Percentiles rank a stretch among this genome's conserved stretches.
Evolutionary conservation across 2,113 vertebrate genomes (phyloP).

Genomic region (Genyomyrus donnyi): DNA sequence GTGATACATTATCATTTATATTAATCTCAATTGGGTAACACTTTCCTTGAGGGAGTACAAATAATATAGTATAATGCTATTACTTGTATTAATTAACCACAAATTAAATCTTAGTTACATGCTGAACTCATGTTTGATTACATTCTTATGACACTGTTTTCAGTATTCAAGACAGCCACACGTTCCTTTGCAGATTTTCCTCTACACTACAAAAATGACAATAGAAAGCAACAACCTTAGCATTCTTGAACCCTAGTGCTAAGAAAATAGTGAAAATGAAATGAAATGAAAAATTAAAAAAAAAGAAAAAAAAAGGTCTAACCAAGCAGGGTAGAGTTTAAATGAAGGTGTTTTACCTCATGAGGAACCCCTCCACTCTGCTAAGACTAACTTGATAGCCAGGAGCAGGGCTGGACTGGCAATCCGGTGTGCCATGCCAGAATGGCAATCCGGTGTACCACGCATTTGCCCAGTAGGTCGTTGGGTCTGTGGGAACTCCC

Average conservation of each 20-base stretch:
- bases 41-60: neutral
- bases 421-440: no score
- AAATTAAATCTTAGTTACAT: neutral
- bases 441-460: no score
- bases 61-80: neutral
- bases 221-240: neutral
- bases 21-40: neutral
- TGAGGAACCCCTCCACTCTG: no score
- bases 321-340: no score
- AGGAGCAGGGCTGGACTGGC: no score
- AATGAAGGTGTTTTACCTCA: no score
- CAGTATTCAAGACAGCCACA: neutral
- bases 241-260: neutral
- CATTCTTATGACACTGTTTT: neutral
- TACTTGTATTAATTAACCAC: neutral
- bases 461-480: no score
- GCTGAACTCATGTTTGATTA: neutral
- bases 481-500: no score
- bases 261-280: neutral
- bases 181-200: neutral
- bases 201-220: neutral
- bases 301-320: no score
- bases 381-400: no score
- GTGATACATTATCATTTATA: neutral
- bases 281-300: no score